phyloP scores from a whole-genome alignment of 2,113 vertebrate species.

The Oplegnathus fasciatus region DNA sequence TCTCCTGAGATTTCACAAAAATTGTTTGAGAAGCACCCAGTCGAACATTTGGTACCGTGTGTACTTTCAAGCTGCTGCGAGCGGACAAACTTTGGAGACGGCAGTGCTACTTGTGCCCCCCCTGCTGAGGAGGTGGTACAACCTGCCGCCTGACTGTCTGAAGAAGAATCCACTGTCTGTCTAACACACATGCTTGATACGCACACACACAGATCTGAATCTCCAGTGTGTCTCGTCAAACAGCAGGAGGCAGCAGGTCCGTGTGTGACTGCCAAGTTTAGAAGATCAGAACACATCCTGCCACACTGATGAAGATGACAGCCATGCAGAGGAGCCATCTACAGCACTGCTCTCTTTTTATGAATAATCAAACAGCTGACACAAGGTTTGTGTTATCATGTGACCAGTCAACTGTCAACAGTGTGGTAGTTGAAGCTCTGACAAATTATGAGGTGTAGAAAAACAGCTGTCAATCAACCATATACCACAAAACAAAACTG shows the following conservation, averaged over 20 bases:
- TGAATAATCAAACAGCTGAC: not conserved
- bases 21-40: not conserved
- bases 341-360: not conserved
- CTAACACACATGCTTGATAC: slow-evolving; percentile 3
- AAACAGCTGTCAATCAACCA: not conserved
- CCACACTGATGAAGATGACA: too few species aligned
- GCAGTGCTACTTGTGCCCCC: not conserved
- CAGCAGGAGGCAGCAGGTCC: slow-evolving; percentile 28
- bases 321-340: not conserved
- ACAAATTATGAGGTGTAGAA: too few species aligned
- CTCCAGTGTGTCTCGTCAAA: slow-evolving; percentile 6
- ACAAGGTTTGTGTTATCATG: too few species aligned
- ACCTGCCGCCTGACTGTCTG: too few species aligned
- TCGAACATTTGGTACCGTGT: not conserved
- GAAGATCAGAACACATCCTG: slow-evolving; percentile 27
- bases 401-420: too few species aligned
- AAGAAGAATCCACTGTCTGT: too few species aligned
- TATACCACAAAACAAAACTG: not conserved
- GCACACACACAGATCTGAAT: not conserved
- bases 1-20: not conserved
- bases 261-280: not conserved
- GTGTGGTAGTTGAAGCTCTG: not conserved
- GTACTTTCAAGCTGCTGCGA: not conserved
- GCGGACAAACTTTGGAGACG: not conserved
- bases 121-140: not conserved